Evolutionary conservation across 2,797 vertebrate genomes (phyloP), one percentile per base, ranked within the genome.

Genomic region (Aphelocoma californica): DNA sequence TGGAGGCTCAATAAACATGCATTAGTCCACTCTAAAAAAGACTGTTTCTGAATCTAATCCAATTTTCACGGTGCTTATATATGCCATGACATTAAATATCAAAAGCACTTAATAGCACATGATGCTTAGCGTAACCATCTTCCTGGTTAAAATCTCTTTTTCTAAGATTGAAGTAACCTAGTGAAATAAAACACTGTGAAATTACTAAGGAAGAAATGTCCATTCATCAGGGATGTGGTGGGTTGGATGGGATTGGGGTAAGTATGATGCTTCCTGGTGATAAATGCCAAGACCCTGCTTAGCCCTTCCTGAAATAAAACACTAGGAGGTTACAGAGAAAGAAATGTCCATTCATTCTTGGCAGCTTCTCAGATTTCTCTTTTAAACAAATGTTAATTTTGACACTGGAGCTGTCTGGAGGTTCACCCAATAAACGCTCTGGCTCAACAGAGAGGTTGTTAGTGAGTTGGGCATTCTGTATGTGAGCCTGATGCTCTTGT

Each of bases 231-330:
- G n/a, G 70, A 65, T 42, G 50, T 86, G 60, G n/a, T 88, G 61
- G 88, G n/a, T 31, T 94, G 80, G 67, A 95, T 79, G 34, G 29
- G 42, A 36, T 56, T 74, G 69, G 69, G 19, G 16, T 74, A 91
- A 86, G 25, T n/a, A 31, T 51, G 47, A 91, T 88, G 78, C 66
- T 89, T 95, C 82, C 38, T 86, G 64, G 47, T 79, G 57, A 94
- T 69, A 95, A 92, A 81, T 67, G 73, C 73, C 81, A 87, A 53
- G 36, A 26, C n/a, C 28, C 75, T 50, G 48, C 36, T 84, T 82
- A 93, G 88, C 34, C 31, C 47, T 89, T 88, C 87, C 81, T 88
- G 65, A 90, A 86, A 95, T 65, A 67, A 91, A 88, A 77, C 18
- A 34, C 54, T 82, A 32, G 28, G 66, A 71, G 25, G 29, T 67